Evolutionary conservation across 2,113 vertebrate genomes (phyloP), one percentile per base, ranked within the genome.

Genomic region (Cebidichthys violaceus): DNA sequence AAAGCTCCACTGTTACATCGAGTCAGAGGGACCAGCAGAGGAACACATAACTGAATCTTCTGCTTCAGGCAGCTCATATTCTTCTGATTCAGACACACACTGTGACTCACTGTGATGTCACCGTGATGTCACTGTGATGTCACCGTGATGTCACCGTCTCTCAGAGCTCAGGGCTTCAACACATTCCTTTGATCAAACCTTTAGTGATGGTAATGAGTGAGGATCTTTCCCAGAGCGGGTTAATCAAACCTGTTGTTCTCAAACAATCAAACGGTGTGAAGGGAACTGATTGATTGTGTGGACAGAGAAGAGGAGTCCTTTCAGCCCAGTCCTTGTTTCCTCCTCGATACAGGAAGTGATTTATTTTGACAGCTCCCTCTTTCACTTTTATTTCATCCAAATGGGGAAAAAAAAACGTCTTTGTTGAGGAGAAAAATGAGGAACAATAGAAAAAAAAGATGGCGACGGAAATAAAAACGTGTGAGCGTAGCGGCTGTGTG

Each of bases 351-450:
- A 84, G 79, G 83, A 86, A 78, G 80, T 81, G 86, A 94, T 93
- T 94, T 92, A 91, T 93, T 94, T 91, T 91, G 93, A 93, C 91
- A 88, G 92, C 90, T 81, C 79, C 85, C 88, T 93, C 89, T 89
- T 83, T 93, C 87, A 82, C 55, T 83, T 85, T 89, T 87, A 88
- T 86, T 91, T 84, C 77, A 86, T 80, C 78, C 90, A 88, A 86
- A 88, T 77, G 76, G 2, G 76, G 1, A 47, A 18, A 85, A 89
- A 92, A 82, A 85, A 89, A 92, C 81, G 62, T 78, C 84, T 86
- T 90, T 93, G 83, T 92, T 79, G 83, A 6, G 52, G 10, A 50
- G 24, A n/a, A 70, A 60, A 15, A 27, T 29, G 64, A 66, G 70
- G 37, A 50, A 45, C 1, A 74, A 71, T 9, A 61, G 73, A 27